Base-by-base conservation (phyloP, 2,797 vertebrate genomes). In the Oreonectes daqikongensis region DNA sequence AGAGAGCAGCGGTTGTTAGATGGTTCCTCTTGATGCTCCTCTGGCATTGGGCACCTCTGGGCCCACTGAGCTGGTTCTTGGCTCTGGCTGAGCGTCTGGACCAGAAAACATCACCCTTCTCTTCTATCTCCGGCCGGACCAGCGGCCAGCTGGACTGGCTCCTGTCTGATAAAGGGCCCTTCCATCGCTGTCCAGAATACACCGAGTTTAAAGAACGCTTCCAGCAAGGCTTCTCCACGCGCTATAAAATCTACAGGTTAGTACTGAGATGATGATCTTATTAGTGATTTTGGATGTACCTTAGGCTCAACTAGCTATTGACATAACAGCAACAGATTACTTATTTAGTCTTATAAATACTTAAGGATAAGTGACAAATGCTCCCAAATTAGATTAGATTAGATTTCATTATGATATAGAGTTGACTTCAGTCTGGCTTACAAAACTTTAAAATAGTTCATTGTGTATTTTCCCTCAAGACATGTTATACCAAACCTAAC, bases 241-340 rank as follows among this genome's bases (percentile, higher is more conserved):
- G 96, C 89, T 99, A 99, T 91, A 95, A 97, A 92, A 98, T 99
- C 88, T 98, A 98, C 93, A 98, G 96, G 96, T 99, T 84, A 93
- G 94, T 20, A 63, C 52, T 59, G 40, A 15, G 69, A 26, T 32
- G 20, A 46, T 35, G 53, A 6, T 32, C 61, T 52, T 17, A 72
- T n/a, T 64, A 9, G 2, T 6, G 24, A 50, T 55, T 15, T 4
- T 7, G 17, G 28, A 30, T 24, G 38, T 71, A 10, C 14, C 24
- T 67, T 15, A 1, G 18, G 26, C 18, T 35, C 5, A 50, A 6
- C 4, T n/a, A 20, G 9, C 4, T n/a, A 22, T 69, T 59, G 17
- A 52, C 26, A 40, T 17, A 67, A 48, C 17, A 28, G 18, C 42
- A 67, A 26, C 11, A 15, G 3, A 35, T 50, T 6, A 50, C 5